Evolutionary conservation across 2,113 vertebrate species (phyloP).

Genomic region (Tympanuchus pallidicinctus): DNA sequence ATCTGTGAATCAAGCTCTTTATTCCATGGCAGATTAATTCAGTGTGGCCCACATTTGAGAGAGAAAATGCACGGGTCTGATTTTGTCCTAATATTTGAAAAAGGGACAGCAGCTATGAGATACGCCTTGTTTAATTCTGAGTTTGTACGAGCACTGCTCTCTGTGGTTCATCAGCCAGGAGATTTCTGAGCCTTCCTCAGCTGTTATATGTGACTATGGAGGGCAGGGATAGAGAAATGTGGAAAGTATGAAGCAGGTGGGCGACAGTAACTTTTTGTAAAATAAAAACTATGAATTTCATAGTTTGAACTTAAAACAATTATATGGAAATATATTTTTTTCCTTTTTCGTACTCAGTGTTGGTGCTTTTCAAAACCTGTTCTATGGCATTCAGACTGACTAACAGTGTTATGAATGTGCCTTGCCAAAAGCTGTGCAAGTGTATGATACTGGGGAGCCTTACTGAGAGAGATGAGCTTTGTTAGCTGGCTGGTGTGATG

Average conservation of each 20-base stretch:
- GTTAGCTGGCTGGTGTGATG: neutral
- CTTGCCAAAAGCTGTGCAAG: neutral
- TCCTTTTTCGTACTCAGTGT: neutral
- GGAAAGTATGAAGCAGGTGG: neutral
- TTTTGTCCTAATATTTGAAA: neutral
- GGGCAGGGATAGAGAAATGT: neutral
- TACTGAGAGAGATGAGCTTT: neutral
- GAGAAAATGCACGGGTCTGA: neutral
- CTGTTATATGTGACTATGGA: accelerated
- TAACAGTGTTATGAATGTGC: neutral
- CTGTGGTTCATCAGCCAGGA: neutral
- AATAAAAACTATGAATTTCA: neutral
- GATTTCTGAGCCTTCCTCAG: neutral
- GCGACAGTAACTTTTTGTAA: neutral
- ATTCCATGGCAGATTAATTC: neutral
- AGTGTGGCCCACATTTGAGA: neutral
- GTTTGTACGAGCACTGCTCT: neutral
- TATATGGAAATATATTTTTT: neutral
- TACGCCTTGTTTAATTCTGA: neutral
- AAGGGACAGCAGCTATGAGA: neutral
- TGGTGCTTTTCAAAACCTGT: neutral
- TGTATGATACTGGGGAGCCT: neutral
- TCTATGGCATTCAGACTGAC: neutral
- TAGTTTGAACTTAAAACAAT: neutral
- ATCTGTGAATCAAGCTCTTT: neutral